Base-by-base conservation (phyloP, 2,888 invertebrate genomes). In the Agrotis clavis region DNA sequence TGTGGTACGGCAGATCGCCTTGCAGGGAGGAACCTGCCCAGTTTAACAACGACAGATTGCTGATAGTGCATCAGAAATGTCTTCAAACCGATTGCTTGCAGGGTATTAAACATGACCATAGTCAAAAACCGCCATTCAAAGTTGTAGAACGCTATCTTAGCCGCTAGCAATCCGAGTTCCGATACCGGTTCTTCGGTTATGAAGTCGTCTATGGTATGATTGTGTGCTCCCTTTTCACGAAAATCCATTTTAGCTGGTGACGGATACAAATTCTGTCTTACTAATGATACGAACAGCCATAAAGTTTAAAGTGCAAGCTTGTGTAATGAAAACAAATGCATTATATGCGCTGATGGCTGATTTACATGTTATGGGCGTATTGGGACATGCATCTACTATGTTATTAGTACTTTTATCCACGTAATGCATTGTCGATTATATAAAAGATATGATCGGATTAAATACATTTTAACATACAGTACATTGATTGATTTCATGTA, bases 121-220 rank as follows among this genome's bases (percentile, higher is more conserved):
- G 92, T 91, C 4, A 91, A 72, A 50, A 88, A 93, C 6, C 92
- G 90, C 93, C 92, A 93, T 79, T 93, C 89, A 67, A 92, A 94
- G 82, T 93, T 94, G 56, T 91, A 83, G 66, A 80, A 89, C 0
- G 92, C 92, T n/a, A 94, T 88, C 74, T 91, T 92, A 16, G 93
- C 91, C 13, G 92, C 91, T n/a, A 90, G 69, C 73, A 77, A 64
- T 7, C 91, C 90, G 30, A 93, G 83, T 18, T 89, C 87, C 48
- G 78, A 67, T 19, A 82, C 67, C 19, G 81, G 71, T n/a, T 87
- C 80, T 56, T 86, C 75, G 4, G 68, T 67, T 11, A 87, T 63
- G 67, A 89, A 77, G 16, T 79, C 51, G 5, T 79, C 79, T 21
- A 54, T 21, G 13, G 84, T 79, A 60, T 72, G 78, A 65, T 84